Conservation (phyloP, 2,888 invertebrate species). For the Sarcophaga variegata region DNA sequence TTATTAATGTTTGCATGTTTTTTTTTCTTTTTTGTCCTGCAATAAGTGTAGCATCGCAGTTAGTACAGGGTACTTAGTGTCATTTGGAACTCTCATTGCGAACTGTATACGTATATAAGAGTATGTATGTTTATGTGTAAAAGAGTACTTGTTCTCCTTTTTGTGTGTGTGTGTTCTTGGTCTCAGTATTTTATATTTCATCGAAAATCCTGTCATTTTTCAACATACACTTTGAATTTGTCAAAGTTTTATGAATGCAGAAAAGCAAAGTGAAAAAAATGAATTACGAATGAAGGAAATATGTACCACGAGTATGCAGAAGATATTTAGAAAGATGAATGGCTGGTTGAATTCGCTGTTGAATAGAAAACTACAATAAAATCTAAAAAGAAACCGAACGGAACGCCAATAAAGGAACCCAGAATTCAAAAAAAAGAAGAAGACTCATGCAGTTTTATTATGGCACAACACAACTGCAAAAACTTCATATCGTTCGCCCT, state of each 20-base stretch:
- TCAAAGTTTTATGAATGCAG: constrained; percentile 69
- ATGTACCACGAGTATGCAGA: constrained; percentile 36
- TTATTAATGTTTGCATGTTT: neutral
- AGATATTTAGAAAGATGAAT: constrained; percentile 51
- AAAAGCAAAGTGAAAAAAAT: constrained; percentile 32
- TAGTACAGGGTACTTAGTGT: constrained; percentile 45
- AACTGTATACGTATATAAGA: neutral
- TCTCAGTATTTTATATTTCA: constrained; percentile 44
- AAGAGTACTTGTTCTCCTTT: neutral
- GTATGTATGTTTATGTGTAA: neutral
- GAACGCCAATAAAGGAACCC: constrained; percentile 11
- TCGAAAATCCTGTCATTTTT: constrained; percentile 68
- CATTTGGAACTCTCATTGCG: neutral
- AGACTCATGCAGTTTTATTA: constrained; percentile 62
- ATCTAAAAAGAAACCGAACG: constrained; percentile 9
- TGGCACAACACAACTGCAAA: constrained; percentile 54
- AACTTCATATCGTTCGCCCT: neutral
- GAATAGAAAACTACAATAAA: constrained; percentile 11
- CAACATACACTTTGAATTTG: constrained; percentile 68
- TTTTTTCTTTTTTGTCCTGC: no score
- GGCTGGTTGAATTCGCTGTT: neutral
- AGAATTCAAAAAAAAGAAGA: neutral
- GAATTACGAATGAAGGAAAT: constrained; percentile 37
- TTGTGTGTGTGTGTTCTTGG: neutral
- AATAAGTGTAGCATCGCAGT: constrained; percentile 20